Evolutionary conservation across 2,797 vertebrate species (phyloP), one percentile per base, ranked within the genome.

Genomic region (Typhlichthys eigenmanni): DNA sequence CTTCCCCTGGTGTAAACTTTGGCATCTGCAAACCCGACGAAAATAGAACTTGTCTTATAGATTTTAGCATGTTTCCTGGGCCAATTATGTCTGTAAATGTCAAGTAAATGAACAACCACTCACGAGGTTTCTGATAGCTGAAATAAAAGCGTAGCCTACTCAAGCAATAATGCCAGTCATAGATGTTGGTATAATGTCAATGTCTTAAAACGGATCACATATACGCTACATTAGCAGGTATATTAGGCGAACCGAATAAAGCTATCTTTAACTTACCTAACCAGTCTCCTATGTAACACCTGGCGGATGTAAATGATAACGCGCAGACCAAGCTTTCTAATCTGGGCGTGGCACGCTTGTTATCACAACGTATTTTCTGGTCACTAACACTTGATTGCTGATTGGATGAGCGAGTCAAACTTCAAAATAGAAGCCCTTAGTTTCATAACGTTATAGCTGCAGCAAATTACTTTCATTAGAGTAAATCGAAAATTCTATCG

Each of bases 11-110:
- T 13, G 88, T 88, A 71, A 82, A 91, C 55, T 81, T 88, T 0
- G 92, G 92, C 52, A 66, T 62, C 63, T 93, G 79, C 8, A 88
- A 66, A 17, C 87, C 89, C 2, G 64, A 61, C 0, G 90, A 91
- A 75, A 94, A 92, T 5, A 93, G 62, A 34, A 16, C 71, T 68
- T 91, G 87, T 32, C 87, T 80, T 14, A 90, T 3, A 24, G 88
- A 60, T 75, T 90, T 92, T 16, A 92, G 56, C 93, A 94, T 94
- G 71, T 29, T 63, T 53, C 62, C 2, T 13, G 11, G 29, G 38
- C 9, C 43, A 52, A 0, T 32, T 52, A 2, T 62, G 32, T 10
- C 9, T 45, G 17, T 19, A 8, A 14, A 11, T 10, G 1, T 13
- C 2, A 24, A 14, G 34, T 54, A 1, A 53, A 45, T 53, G 2